Conservation (phyloP, 2,888 invertebrate genomes). For the Drosophila kokeensis region DNA sequence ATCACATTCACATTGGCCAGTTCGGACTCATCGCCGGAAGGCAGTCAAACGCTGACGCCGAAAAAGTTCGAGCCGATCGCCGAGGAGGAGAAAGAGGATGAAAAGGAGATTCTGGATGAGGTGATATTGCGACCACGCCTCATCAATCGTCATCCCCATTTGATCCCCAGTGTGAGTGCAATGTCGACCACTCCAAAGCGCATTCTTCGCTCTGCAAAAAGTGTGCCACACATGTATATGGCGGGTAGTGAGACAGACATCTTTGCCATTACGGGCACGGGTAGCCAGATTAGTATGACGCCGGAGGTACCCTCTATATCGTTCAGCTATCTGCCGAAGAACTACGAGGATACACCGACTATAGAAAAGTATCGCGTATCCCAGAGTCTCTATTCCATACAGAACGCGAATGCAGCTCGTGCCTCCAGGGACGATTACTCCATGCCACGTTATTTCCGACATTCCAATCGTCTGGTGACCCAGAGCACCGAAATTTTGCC, state of each 20-base stretch:
- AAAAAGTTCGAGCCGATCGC: constrained; percentile 82
- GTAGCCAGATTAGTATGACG: constrained; percentile 85
- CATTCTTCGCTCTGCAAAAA: constrained; percentile 82
- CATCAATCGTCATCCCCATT: constrained; percentile 81
- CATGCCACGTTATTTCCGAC: constrained; percentile 88
- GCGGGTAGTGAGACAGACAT: constrained; percentile 84
- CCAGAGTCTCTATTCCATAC: constrained; percentile 85
- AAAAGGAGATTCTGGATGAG: constrained; percentile 67
- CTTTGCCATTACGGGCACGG: constrained; percentile 83
- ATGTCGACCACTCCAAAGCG: constrained; percentile 65
- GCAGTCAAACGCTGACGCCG: constrained; percentile 78
- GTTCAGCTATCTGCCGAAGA: constrained; percentile 84
- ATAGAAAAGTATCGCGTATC: constrained; percentile 85
- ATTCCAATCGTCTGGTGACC: constrained; percentile 82
- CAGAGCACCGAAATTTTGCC: constrained; percentile 82
- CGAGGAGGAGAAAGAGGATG: constrained; percentile 78
- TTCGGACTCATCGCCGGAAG: constrained; percentile 81
- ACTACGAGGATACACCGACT: constrained; percentile 85
- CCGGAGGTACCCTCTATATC: constrained; percentile 85
- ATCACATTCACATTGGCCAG: constrained; percentile 82
- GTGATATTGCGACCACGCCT: constrained; percentile 82
- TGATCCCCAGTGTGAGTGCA: constrained; percentile 51
- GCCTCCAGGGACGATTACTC: constrained; percentile 87
- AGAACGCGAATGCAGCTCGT: constrained; percentile 85
- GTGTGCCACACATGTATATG: constrained; percentile 83